Evolutionary conservation across 1,140 invertebrate species (phyloP), one percentile per base, ranked within the genome.

Genomic region (Magallana gigas): DNA sequence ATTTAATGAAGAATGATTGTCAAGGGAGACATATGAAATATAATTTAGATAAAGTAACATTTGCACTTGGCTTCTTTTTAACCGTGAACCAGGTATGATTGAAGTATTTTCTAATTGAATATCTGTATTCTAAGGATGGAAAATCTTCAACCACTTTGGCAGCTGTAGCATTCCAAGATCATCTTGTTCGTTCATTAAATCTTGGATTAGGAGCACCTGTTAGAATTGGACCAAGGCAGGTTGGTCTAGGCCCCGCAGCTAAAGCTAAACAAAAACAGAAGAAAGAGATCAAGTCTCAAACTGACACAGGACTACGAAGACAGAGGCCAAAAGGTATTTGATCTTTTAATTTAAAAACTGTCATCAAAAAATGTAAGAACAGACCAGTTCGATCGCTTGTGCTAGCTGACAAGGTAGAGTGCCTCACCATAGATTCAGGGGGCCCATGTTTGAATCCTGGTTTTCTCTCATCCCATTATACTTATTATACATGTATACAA

Each of bases 101-200:
- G 36, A 48, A 48, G 36, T 5, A 48, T 48, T 48, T 48, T 48
- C 36, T 48, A 64, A 64, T 16, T 64, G 62, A 64, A 64, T 64
- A 80, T 23, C 8, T 80, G 18, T 80, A 83, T 18, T 83, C 57
- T 83, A n/a, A 89, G 88, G 85, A 58, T 57, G 85, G 83, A 7
- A 91, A 85, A 56, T 88, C 90, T 11, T 90, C 91, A 6, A 90
- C 91, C 9, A 90, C 91, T 1, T 48, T 94, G 57, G 92, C 91
- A 86, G 93, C 93, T 71, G 92, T 92, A 76, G 93, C 93, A 11
- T 84, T 94, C 23, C 93, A 94, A 87, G 93, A 94, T 87, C 93
- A 93, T 84, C 89, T 91, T 71, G 89, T 91, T 16, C 89, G 91
- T 3, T 91, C 90, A 9, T 64, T 92, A 36, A 86, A 90, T 23